Base-by-base conservation (phyloP, 2,888 invertebrate genomes). In the Corbicula japonica region DNA sequence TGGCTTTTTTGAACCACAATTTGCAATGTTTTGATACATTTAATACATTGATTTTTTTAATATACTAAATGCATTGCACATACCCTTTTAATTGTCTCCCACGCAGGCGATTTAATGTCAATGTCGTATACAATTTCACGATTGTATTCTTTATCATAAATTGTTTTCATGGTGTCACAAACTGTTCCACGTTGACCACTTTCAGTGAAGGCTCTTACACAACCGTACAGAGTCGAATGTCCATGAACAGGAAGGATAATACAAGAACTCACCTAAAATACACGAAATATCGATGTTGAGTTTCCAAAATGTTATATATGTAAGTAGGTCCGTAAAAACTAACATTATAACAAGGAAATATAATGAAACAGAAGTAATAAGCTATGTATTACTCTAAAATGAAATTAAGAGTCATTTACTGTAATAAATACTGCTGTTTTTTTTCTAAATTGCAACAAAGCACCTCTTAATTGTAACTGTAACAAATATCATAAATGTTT, bases 61-160 rank as follows among this genome's bases (percentile, higher is more conserved):
- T 18, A 41, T 41, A 12, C 41, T 12, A 15, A 41, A 41, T 12
- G 10, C 15, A 61, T 12, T 35, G 23, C 0, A 15, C 35, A n/a
- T 35, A 61, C 61, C 61, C 28, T 23, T 26, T 61, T n/a, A 61
- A 61, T 21, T 35, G 5, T 2, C 23, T 23, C 2, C 61, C 61
- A 61, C 35, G 38, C 38, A 4, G 50, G 60, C 23, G 65, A 54
- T 30, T 50, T 52, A 6, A 54, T 35, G 41, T 73, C 58, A 0
- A 76, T 28, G n/a, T 80, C 80, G 60, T 76, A 81, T 2, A 81
- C 23, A 28, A 68, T 32, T 5, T 41, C 30, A 54, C n/a, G 15
- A 15, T 30, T 46, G 48, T 63, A 48, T n/a, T n/a, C n/a, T n/a
- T n/a, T 21, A 6, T 18, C n/a, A n/a, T 32, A 3, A 21, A 46